A percentile compares a stretch with the other conserved stretches of the same genome.
Conservation (phyloP, 2,888 invertebrate species). For the Trichogramma dendrolimi region DNA sequence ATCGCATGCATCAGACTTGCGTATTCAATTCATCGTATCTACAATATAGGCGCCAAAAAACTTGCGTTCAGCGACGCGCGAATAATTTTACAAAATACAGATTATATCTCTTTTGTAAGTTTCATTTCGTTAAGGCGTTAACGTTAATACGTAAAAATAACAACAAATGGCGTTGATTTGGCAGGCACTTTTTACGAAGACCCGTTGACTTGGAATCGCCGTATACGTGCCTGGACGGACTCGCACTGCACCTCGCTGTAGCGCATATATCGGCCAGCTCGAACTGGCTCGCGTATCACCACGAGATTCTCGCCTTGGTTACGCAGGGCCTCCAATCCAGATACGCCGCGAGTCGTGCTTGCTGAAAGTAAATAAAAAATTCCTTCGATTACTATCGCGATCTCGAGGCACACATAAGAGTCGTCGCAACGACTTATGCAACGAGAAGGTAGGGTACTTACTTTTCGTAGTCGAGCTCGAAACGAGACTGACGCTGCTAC, state of each 20-base stretch:
- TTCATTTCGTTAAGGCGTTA: no score
- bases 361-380: constrained; percentile 19
- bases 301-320: constrained; percentile 53
- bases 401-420: no score
- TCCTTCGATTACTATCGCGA: background rate
- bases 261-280: constrained; percentile 51
- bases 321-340: constrained; percentile 50
- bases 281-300: constrained; percentile 53
- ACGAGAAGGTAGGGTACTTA: constrained; percentile 7
- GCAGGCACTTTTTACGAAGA: constrained; percentile 17
- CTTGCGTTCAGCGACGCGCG: background rate
- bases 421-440: background rate
- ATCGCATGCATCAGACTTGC: no score
- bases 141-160: background rate
- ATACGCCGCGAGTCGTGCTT: constrained; percentile 37
- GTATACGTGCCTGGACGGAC: constrained; percentile 53
- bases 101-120: background rate
- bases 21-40: background rate
- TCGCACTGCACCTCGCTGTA: constrained; percentile 56
- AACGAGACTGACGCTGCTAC: constrained; percentile 19
- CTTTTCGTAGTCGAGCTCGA: constrained; percentile 27
- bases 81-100: constrained; percentile 25
- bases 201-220: constrained; percentile 51
- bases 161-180: background rate
- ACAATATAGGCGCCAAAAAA: background rate